Conservation (phyloP, 2,113 vertebrate species). For the Lasiurus cinereus region DNA sequence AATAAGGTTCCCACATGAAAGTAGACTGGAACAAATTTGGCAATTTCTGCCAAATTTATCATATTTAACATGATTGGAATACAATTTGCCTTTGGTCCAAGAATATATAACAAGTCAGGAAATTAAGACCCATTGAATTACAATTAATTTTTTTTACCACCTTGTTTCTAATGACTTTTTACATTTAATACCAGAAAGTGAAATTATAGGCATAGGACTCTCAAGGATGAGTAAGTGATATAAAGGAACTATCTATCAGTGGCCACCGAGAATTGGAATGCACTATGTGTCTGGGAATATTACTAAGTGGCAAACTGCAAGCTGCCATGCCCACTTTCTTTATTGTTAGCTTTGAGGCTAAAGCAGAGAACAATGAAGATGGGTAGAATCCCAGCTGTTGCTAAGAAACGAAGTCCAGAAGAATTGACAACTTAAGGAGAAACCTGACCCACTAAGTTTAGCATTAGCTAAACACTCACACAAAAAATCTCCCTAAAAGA, state of each 20-base stretch:
- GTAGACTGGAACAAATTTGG: neutral
- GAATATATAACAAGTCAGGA: neutral
- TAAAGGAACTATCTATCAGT: constrained; percentile 7
- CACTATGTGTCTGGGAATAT: neutral
- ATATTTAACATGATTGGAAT: neutral
- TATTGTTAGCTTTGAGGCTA: constrained; percentile 64
- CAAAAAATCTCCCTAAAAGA: constrained; percentile 57
- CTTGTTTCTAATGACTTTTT: constrained; percentile 17
- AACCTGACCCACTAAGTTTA: constrained; percentile 41
- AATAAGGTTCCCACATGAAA: constrained; percentile 14
- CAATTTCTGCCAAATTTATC: neutral
- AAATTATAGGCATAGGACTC: neutral
- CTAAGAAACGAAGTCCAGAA: constrained; percentile 73
- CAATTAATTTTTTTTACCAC: neutral
- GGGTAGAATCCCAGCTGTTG: constrained; percentile 59
- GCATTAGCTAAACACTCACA: constrained; percentile 39
- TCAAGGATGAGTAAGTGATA: neutral
- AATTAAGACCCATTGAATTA: constrained; percentile 5
- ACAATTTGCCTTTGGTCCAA: neutral
- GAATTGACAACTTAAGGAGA: constrained; percentile 66
- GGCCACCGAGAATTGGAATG: neutral
- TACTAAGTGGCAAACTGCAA: constrained; percentile 39
- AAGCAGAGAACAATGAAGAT: constrained; percentile 57
- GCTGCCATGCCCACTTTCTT: neutral
- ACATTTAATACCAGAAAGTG: constrained; percentile 13